Evolutionary conservation across 2,797 vertebrate genomes (phyloP).

Genomic region (Gadopsis bispinosus): DNA sequence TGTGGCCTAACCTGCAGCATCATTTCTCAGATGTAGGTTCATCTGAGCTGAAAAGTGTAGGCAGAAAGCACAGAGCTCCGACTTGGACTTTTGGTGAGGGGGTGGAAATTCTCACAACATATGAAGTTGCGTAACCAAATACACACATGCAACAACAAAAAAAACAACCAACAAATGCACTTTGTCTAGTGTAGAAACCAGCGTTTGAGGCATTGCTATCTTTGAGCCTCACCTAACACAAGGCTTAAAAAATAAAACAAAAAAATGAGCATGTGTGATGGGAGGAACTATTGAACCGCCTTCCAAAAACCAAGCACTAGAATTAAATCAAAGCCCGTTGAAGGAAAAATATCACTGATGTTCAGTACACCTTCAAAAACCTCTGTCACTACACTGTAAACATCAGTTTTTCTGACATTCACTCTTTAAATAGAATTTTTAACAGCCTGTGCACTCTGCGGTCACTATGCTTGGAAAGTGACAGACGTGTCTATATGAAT

Average conservation of each 20-base stretch:
- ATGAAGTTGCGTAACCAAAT: constrained; percentile 52
- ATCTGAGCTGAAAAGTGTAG: constrained; percentile 42
- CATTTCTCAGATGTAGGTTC: constrained; percentile 22
- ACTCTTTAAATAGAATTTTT: constrained; percentile 4
- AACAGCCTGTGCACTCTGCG: constrained; percentile 14
- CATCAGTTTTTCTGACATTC: background rate
- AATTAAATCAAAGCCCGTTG: constrained; percentile 9
- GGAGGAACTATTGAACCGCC: background rate
- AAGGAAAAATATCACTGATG: background rate
- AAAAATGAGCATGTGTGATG: background rate
- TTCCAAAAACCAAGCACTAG: background rate
- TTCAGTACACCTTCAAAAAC: constrained; percentile 3
- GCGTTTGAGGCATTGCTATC: constrained; percentile 23
- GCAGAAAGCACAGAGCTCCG: constrained; percentile 38
- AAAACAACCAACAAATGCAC: background rate
- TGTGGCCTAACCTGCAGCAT: constrained; percentile 12
- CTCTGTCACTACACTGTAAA: background rate
- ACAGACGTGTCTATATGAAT: background rate
- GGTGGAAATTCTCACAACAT: constrained; percentile 64
- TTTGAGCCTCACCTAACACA: constrained; percentile 41
- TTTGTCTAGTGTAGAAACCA: constrained; percentile 40
- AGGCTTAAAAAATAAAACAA: constrained; percentile 12
- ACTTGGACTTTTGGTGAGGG: constrained; percentile 58
- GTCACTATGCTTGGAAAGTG: background rate
- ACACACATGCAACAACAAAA: background rate